These are phyloP conservation scores for Pseudochaenichthys georgianus DNA, from an alignment of 2,797 vertebrate species.

Conservation along the genomic window DNA sequence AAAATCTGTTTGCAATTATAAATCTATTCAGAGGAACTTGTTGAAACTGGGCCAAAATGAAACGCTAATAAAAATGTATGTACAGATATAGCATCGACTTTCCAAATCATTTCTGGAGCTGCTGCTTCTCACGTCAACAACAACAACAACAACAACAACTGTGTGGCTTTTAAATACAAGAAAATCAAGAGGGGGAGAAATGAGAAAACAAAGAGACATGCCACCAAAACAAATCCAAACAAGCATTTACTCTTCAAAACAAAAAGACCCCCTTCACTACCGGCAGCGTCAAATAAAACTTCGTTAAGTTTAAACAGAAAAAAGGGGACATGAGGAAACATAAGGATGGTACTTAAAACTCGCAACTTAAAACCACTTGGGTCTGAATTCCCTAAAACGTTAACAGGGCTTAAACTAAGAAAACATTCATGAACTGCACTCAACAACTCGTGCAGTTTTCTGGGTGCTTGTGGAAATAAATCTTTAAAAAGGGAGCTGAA, in stretches of 20 bases:
- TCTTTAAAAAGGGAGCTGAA: background rate
- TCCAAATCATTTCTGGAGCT: constrained; percentile 20
- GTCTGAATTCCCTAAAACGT: constrained; percentile 42
- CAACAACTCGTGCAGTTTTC: constrained; percentile 1
- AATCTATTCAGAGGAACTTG: constrained; percentile 25
- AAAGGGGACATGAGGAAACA: constrained; percentile 2
- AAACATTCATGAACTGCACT: constrained; percentile 39
- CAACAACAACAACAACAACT: constrained; percentile 8
- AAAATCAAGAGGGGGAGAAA: constrained; percentile 45
- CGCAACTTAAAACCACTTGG: constrained; percentile 35
- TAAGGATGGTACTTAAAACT: constrained; percentile 9
- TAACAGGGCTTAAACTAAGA: constrained; percentile 1
- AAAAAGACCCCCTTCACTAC: constrained; percentile 34
- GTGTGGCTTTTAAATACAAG: constrained; percentile 51
- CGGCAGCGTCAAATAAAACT: constrained; percentile 33
- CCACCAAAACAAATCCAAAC: constrained; percentile 44
- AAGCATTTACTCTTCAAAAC: constrained; percentile 25
- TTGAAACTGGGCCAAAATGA: constrained; percentile 22
- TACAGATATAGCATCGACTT: constrained; percentile 23
- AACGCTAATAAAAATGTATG: constrained; percentile 36
- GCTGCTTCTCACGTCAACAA: constrained; percentile 53
- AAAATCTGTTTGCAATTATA: constrained; percentile 48
- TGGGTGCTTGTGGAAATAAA: constrained; percentile 11
- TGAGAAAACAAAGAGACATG: constrained; percentile 25
- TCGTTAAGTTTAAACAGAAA: background rate